Base-by-base conservation (phyloP, 2,113 vertebrate genomes). In the Aspiorhynchus laticeps region DNA sequence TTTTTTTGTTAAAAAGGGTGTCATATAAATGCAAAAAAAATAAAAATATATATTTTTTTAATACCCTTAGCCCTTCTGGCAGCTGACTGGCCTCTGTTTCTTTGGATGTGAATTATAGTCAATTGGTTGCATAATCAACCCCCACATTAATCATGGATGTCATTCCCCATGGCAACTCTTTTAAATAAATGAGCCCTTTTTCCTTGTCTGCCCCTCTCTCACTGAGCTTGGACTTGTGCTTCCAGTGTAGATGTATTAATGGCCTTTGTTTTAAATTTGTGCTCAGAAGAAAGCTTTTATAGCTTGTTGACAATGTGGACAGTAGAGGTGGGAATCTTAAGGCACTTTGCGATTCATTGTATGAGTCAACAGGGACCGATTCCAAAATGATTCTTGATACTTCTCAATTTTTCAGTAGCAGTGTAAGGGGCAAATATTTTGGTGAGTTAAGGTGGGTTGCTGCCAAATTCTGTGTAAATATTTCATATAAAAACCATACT, bases 81-180 rank as follows among this genome's bases (percentile, higher is more conserved):
- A 84, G 87, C 85, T 63, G 59, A 46, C 87, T 76, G 90, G 89
- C 85, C 91, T 90, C 87, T 88, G 90, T 93, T 92, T 93, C 91
- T 92, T 89, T 89, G 92, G 87, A 83, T 91, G 90, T 94, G 94
- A 95, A 94, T 94, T 94, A 92, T 91, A 93, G 93, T 92, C 91
- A 92, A 91, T 92, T 90, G 91, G 91, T 94, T 93, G 88, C 93
- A 91, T 95, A 94, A 95, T 94, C 93, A 93, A 90, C 89, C 92
- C 92, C 90, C 91, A 92, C 90, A 93, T 94, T 94, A 93, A 94
- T 94, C 94, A 94, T 90, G 87, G 85, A 91, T 89, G 86, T 82
- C 65, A 89, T 91, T 94, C 92, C 91, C 94, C 85, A 91, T 94
- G 91, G 93, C 93, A 94, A 95, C 92, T 85, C 91, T 38, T 85